A percentile compares a stretch with the other conserved stretches of the same genome.
These are phyloP conservation scores for Apogon talboti DNA, from an alignment of 2,797 vertebrate genomes.

Conservation along the genomic window DNA sequence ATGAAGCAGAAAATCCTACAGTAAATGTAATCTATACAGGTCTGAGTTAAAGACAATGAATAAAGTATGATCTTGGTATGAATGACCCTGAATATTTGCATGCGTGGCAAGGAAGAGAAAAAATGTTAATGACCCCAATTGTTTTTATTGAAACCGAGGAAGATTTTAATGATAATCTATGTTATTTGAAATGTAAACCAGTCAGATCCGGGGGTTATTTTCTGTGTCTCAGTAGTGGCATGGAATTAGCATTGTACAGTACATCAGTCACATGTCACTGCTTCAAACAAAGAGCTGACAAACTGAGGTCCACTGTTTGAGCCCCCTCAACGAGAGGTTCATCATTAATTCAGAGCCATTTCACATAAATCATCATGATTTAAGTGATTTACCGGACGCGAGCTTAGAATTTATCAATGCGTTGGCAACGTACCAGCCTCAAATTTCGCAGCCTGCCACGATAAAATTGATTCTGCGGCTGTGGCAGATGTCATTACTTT, in stretches of 20 bases:
- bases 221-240: neutral
- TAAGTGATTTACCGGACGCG: constrained; percentile 36
- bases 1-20: too few species aligned
- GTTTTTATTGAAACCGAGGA: neutral
- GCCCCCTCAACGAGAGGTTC: constrained; percentile 10
- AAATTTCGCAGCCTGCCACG: constrained; percentile 39
- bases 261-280: constrained; percentile 6
- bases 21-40: too few species aligned
- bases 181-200: too few species aligned
- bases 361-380: constrained; percentile 51
- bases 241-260: neutral
- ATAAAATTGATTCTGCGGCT: constrained; percentile 63
- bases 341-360: constrained; percentile 59
- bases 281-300: constrained; percentile 27
- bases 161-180: too few species aligned
- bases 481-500: constrained; percentile 73
- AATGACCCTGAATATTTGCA: too few species aligned
- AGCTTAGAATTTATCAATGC: constrained; percentile 48
- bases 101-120: too few species aligned
- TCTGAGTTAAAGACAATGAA: too few species aligned
- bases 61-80: too few species aligned
- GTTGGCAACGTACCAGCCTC: constrained; percentile 15
- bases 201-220: neutral
- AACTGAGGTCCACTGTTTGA: neutral
- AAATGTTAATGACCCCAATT: neutral